Percentiles rank a stretch among this genome's conserved stretches.
phyloP scores from a whole-genome alignment of 2,888 invertebrate species.

The Ceriagrion tenellum region DNA sequence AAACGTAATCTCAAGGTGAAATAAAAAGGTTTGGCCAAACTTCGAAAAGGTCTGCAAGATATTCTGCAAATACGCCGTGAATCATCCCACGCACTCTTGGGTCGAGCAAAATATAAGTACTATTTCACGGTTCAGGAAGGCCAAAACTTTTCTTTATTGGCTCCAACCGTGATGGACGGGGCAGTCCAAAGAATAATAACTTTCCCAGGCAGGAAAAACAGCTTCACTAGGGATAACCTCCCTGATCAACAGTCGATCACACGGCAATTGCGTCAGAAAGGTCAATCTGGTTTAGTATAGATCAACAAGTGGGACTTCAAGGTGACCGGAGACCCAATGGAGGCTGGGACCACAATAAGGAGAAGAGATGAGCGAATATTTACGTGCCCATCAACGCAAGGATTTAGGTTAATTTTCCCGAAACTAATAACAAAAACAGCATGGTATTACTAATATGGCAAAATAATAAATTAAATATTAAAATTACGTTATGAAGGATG shows the following conservation, averaged over 20 bases:
- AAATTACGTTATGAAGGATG: too few relatives aligned
- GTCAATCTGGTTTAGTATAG: conserved; percentile 34
- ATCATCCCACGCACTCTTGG: too few relatives aligned
- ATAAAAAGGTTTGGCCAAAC: too few relatives aligned
- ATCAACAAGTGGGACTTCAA: conserved; percentile 63
- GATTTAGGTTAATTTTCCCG: background rate
- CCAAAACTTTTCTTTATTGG: background rate
- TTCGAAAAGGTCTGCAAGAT: too few relatives aligned
- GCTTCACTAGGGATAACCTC: background rate
- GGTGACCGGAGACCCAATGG: background rate
- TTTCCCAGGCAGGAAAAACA: background rate
- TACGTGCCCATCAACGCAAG: too few relatives aligned
- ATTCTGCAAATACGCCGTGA: too few relatives aligned
- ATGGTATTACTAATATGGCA: too few relatives aligned
- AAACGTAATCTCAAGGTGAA: too few relatives aligned
- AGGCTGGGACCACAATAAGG: background rate
- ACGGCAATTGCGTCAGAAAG: conserved; percentile 27
- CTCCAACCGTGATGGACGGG: background rate
- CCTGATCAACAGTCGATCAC: conserved; percentile 51
- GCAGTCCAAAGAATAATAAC: background rate
- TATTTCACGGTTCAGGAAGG: background rate
- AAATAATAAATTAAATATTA: too few relatives aligned
- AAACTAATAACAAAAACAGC: too few relatives aligned
- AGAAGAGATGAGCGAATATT: background rate
- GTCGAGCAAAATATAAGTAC: background rate